Conservation (phyloP, 2,113 vertebrate genomes). For the Rousettus leschenaultii region DNA sequence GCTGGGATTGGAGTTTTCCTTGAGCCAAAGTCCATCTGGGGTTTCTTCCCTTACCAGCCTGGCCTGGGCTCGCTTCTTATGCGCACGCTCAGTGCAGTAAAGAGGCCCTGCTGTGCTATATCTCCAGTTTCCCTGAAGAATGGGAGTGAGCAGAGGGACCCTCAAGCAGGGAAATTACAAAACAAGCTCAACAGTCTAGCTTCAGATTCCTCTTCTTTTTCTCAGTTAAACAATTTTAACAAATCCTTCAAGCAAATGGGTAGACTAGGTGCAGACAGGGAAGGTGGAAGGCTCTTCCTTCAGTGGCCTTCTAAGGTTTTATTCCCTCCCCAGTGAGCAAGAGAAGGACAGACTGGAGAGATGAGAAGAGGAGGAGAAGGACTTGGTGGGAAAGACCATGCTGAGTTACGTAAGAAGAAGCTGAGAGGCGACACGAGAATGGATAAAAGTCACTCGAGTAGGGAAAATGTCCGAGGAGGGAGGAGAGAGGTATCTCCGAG, state of each 20-base stretch:
- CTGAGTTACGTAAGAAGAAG: neutral
- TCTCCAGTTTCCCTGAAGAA: neutral
- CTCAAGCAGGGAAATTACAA: neutral
- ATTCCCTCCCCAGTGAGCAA: neutral
- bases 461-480: neutral
- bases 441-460: neutral
- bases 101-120: fast-evolving
- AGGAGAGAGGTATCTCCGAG: no score
- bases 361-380: neutral
- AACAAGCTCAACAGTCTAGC: neutral
- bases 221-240: neutral
- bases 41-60: neutral
- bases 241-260: neutral
- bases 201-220: neutral
- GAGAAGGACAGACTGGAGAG: neutral
- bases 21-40: conserved; percentile 3
- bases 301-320: neutral
- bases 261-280: neutral
- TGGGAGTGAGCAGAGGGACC: neutral
- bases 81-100: neutral
- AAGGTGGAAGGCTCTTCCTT: neutral
- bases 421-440: neutral
- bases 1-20: conserved; percentile 21
- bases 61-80: neutral
- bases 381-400: neutral